phyloP scores from a whole-genome alignment of 2,888 invertebrate species.

The Gari tellinella region DNA sequence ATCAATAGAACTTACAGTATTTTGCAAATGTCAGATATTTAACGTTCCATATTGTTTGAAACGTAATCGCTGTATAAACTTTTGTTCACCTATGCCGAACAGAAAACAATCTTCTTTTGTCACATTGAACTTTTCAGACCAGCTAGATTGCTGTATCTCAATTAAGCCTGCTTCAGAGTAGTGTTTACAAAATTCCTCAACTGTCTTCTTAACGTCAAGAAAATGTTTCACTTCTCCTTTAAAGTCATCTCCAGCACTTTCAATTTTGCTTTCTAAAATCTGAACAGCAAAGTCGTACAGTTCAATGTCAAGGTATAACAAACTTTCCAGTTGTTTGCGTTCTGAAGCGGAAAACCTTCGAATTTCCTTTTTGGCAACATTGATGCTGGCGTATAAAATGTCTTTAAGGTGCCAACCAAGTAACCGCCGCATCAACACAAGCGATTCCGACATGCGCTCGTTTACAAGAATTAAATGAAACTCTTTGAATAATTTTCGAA shows the following conservation, averaged over 20 bases:
- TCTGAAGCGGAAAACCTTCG: conserved; percentile 20
- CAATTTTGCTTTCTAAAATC: conserved; percentile 17
- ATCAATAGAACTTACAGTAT: no score
- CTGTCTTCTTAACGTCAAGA: no score
- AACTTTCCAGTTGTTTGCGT: conserved; percentile 11
- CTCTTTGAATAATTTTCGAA: conserved; percentile 50
- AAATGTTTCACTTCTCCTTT: conserved; percentile 36
- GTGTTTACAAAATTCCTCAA: no score
- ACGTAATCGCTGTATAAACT: no score
- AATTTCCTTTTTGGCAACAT: conserved; percentile 7
- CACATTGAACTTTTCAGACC: no score
- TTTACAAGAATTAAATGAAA: conserved; percentile 67
- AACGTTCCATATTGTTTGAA: no score
- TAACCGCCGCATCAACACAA: conserved; percentile 63
- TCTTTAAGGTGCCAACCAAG: conserved; percentile 65
- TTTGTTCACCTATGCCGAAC: no score
- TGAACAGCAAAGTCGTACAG: conserved; percentile 31
- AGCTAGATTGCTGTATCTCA: no score
- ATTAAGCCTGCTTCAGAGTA: no score
- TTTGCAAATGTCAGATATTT: no score
- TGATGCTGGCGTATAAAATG: conserved; percentile 51
- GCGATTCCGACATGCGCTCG: conserved; percentile 68
- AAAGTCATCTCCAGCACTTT: conserved; percentile 27
- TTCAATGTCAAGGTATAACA: conserved; percentile 42
- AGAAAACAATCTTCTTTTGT: no score